Percentiles rank a stretch among this genome's conserved stretches.
Evolutionary conservation across 2,113 vertebrate genomes (phyloP).

Genomic region (Asarcornis scutulata): DNA sequence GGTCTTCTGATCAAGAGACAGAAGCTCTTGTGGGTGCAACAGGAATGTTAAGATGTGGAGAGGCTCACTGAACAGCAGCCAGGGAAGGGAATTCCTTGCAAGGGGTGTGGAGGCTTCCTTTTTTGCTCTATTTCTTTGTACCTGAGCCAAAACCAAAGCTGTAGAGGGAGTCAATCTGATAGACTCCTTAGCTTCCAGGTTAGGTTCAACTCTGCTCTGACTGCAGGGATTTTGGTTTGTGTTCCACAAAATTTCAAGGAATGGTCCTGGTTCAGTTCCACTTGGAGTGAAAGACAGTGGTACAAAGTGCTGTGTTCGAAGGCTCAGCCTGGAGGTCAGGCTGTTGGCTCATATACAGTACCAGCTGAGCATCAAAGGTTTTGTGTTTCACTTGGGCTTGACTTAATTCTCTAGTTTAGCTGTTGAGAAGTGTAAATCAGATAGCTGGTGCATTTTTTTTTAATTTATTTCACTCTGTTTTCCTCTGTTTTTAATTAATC

Average conservation of each 20-base stretch:
- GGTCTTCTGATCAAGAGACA: not conserved
- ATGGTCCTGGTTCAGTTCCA: not conserved
- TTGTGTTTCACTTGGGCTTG: not conserved
- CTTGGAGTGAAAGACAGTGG: not conserved
- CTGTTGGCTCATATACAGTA: not conserved
- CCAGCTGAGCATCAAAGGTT: not conserved
- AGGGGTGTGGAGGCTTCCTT: not conserved
- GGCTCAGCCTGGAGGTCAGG: not conserved
- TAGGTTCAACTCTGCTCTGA: not conserved
- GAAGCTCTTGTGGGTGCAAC: not conserved
- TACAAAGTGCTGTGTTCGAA: not conserved
- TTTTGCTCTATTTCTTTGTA: not conserved
- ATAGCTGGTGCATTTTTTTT: not conserved
- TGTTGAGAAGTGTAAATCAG: not conserved
- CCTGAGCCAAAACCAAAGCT: not conserved
- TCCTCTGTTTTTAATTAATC: slow-evolving; percentile 9
- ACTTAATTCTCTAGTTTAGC: not conserved
- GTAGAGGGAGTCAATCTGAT: not conserved
- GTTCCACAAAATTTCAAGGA: not conserved
- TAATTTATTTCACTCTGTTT: not conserved
- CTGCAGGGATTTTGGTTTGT: not conserved
- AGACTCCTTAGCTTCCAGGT: not conserved
- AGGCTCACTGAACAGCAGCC: not conserved
- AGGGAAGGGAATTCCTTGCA: not conserved
- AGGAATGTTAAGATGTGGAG: not conserved